Percentiles rank a stretch among this genome's conserved stretches.
These are phyloP conservation scores for Anas capensis DNA, from an alignment of 2,797 vertebrate species.

Conservation along the genomic window DNA sequence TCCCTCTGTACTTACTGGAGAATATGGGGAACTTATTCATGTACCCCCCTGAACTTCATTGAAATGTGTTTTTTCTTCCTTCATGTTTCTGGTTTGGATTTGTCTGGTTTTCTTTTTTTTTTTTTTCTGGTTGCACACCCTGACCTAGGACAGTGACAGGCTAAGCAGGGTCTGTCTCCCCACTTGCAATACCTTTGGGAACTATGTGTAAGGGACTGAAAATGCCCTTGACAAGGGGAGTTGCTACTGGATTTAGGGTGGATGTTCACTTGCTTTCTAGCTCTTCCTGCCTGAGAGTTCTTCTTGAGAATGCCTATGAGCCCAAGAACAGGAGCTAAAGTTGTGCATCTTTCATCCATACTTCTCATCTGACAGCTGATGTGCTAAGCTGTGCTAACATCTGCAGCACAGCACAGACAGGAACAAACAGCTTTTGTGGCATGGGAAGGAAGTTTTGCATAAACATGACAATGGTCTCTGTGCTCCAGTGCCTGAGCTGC, in stretches of 20 bases:
- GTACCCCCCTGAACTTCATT: not conserved
- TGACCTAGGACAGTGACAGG: not conserved
- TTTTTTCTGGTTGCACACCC: not conserved
- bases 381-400: not conserved
- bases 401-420: not conserved
- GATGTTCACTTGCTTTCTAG: not conserved
- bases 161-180: not conserved
- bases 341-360: not conserved
- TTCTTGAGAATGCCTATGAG: not conserved
- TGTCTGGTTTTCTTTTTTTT: not conserved
- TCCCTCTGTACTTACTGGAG: not conserved
- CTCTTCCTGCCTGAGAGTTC: not conserved
- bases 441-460: not conserved
- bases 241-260: not conserved
- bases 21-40: not conserved
- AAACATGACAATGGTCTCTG: conserved; percentile 1
- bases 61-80: not conserved
- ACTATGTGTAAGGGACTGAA: accelerated
- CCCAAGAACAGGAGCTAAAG: not conserved
- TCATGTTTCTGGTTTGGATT: not conserved
- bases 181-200: not conserved
- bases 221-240: not conserved
- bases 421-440: not conserved
- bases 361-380: not conserved
- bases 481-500: not conserved